Conservation (phyloP, 2,113 vertebrate species). For the Thunnus maccoyii region DNA sequence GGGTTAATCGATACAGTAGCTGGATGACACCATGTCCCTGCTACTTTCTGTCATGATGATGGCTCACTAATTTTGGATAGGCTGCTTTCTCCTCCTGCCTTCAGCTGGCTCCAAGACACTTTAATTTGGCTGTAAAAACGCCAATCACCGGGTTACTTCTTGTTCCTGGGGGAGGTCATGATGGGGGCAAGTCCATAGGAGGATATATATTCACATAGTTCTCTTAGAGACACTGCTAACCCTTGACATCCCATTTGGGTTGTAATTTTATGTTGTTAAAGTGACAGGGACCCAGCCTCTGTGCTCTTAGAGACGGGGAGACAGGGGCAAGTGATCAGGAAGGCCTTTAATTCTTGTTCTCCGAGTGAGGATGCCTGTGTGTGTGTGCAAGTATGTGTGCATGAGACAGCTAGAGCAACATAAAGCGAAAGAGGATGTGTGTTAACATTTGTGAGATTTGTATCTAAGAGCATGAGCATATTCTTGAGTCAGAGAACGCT, state of each 20-base stretch:
- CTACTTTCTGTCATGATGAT: slow-evolving; percentile 96
- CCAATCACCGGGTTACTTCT: slow-evolving; percentile 90
- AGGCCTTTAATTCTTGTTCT: slow-evolving; percentile 68
- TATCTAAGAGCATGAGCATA: slow-evolving; percentile 15
- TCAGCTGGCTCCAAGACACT: slow-evolving; percentile 85
- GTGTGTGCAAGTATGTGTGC: neutral
- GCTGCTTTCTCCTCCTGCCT: slow-evolving; percentile 87
- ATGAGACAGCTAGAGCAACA: neutral
- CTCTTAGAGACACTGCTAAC: slow-evolving; percentile 87
- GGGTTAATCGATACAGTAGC: slow-evolving; percentile 93
- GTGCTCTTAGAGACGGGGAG: slow-evolving; percentile 77
- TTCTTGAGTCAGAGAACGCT: slow-evolving; percentile 8
- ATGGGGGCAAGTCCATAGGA: slow-evolving; percentile 92
- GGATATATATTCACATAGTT: slow-evolving; percentile 90
- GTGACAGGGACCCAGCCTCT: slow-evolving; percentile 89
- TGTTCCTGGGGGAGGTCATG: slow-evolving; percentile 86
- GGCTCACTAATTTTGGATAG: slow-evolving; percentile 96
- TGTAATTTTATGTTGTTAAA: slow-evolving; percentile 94
- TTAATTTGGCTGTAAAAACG: slow-evolving; percentile 94
- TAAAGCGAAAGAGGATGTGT: neutral
- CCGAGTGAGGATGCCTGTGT: slow-evolving; percentile 19
- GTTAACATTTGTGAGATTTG: slow-evolving; percentile 11
- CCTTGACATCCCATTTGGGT: slow-evolving; percentile 90
- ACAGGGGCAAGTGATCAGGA: slow-evolving; percentile 71
- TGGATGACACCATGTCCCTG: slow-evolving; percentile 94